Evolutionary conservation across 2,797 vertebrate genomes (phyloP).

Genomic region (Rallus crepitans): DNA sequence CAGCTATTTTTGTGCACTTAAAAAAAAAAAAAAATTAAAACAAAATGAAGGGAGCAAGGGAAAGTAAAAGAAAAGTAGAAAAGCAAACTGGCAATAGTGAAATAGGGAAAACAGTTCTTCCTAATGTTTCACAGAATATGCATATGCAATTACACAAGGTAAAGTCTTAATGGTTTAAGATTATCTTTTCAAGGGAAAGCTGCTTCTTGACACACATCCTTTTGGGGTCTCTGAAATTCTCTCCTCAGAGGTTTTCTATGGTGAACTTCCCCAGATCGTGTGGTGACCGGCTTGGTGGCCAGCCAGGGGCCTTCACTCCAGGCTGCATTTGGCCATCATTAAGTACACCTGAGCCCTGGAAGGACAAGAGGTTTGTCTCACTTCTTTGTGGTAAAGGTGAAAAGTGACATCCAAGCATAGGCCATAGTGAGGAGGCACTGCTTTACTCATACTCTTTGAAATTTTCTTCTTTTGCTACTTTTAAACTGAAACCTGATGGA

Average conservation of each 20-base stretch:
- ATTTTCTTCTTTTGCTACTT: neutral
- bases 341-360: neutral
- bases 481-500: neutral
- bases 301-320: neutral
- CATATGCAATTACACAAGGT: neutral
- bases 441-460: neutral
- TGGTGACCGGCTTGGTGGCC: neutral
- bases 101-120: neutral
- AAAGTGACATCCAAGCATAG: neutral
- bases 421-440: neutral
- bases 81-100: neutral
- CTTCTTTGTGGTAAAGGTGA: neutral
- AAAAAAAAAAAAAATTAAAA: neutral
- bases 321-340: neutral
- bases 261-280: neutral
- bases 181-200: neutral
- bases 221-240: neutral
- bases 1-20: neutral
- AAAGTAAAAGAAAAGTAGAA: constrained; percentile 18
- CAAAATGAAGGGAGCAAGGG: neutral
- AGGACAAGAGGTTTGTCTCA: neutral
- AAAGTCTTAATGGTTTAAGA: neutral
- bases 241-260: neutral
- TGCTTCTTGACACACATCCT: neutral
- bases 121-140: neutral